These are phyloP conservation scores for Rhinichthys osculus DNA, from an alignment of 2,797 vertebrate species.

Conservation along the genomic window DNA sequence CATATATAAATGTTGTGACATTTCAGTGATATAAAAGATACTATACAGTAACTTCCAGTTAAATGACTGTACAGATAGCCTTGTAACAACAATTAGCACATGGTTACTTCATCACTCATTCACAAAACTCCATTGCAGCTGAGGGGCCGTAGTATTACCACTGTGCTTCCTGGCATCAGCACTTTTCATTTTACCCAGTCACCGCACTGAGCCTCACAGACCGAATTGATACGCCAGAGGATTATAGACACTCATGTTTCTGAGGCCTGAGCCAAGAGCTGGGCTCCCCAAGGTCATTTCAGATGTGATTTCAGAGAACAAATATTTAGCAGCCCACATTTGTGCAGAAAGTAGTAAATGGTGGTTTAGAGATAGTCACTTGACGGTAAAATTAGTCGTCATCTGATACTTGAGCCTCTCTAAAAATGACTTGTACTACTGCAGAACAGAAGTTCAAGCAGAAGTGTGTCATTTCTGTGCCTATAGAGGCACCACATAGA, in stretches of 20 bases:
- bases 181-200: slow-evolving; percentile 32
- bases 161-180: slow-evolving; percentile 30
- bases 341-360: not conserved
- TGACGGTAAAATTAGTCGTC: slow-evolving; percentile 21
- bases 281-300: slow-evolving; percentile 23
- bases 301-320: slow-evolving; percentile 10
- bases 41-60: not conserved
- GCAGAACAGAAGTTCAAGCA: not conserved
- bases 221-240: slow-evolving; percentile 14
- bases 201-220: not conserved
- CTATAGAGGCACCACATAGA: not conserved
- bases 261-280: slow-evolving; percentile 9
- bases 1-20: not conserved
- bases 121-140: slow-evolving; percentile 27
- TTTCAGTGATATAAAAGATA: not conserved
- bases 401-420: not conserved
- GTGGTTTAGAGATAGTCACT: slow-evolving; percentile 9
- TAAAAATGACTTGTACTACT: not conserved
- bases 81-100: not conserved
- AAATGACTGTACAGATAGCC: not conserved
- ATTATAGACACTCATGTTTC: slow-evolving; percentile 32
- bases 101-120: slow-evolving; percentile 45
- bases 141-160: not conserved
- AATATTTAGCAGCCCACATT: not conserved
- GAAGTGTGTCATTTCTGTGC: not conserved